Base-by-base conservation (phyloP, 2,113 vertebrate genomes). In the Ahaetulla prasina region DNA sequence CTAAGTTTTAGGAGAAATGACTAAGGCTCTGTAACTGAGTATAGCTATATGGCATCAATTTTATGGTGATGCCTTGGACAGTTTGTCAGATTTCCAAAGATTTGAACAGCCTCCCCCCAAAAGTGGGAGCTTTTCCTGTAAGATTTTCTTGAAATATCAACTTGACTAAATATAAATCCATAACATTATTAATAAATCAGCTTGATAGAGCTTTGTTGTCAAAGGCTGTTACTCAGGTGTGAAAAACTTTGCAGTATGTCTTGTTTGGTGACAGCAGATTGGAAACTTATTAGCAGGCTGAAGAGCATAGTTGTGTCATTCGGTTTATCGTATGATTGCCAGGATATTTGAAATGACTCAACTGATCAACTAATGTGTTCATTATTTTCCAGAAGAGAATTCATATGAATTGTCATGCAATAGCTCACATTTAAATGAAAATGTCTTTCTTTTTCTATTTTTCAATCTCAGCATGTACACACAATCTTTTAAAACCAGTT, bases 401-500 rank as follows among this genome's bases (percentile, higher is more conserved):
- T 94, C 87, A 88, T 30, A 92, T 22, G 84, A 49, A 85, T 52
- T 74, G 7, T 89, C 55, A 90, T 9, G 1, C 43, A 89, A 91
- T 84, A 88, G 94, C n/a, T 93, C 89, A 92, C 43, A 8, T 84
- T 89, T 47, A 94, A 93, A 54, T 45, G 45, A 84, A 87, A 93
- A 89, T 86, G 85, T 43, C 93, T 91, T 94, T 94, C 92, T 93
- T 55, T 89, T 9, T 14, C 89, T 16, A 14, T 93, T 55, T 27
- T 1, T 27, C 4, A 35, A 89, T 47, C 49, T 92, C 63, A 94
- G 14, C 57, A 16, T 16, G 90, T 8, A 6, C 39, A 87, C 94
- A 25, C 20, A n/a, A 11, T n/a, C 2, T 96, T 95, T 94, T 52
- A 16, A 35, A 23, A 43, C 85, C 27, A 50, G 25, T 53, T 1